Base-by-base conservation (phyloP, 1,140 invertebrate genomes). In the Eriocheir sinensis region DNA sequence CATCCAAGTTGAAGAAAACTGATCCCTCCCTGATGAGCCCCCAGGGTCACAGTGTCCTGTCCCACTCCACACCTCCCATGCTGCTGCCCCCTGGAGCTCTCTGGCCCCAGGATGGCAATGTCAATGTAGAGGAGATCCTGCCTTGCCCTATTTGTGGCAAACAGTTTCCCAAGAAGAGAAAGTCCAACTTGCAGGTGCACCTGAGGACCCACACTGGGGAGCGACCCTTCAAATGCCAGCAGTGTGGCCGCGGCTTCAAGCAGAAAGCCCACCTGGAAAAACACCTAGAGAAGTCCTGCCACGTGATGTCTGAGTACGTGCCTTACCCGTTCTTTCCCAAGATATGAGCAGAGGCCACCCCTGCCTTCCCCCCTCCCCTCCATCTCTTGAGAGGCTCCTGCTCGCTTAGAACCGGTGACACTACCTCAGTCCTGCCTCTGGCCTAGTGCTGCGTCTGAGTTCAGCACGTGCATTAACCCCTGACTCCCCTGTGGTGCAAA, bases 131-230 rank as follows among this genome's bases (percentile, higher is more conserved):
- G 53, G 95, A 96, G 81, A 96, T 96, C 38, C 89, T 96, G 81
- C 89, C 95, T 2, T 96, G 95, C 60, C 95, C 94, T n/a, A 96
- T 96, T 72, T 96, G 95, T 94, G 94, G 94, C 83, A 96, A 96
- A 89, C 92, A 95, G 40, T 96, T 96, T 48, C 95, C 95, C 27
- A 96, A 96, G 94, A 96, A 96, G 6, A 96, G 96, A 38, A 96
- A 96, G 83, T 99, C 99, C 0, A 99, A 99, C 97, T 97, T 99
- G 15, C 99, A 99, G 97, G 99, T 99, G 95, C 99, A 99, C 96
- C 97, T 99, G 79, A 97, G 99, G 95, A 99, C 99, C 27, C 99
- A 99, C 96, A 99, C 99, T 8, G 99, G 99, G 81, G 96, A 96
- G 86, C 91, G 96, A 17, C 96, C 96, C 4, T 96, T 96, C 86